phyloP scores from a whole-genome alignment of 1,140 invertebrate genomes.

The Drosophila kikkawai region DNA sequence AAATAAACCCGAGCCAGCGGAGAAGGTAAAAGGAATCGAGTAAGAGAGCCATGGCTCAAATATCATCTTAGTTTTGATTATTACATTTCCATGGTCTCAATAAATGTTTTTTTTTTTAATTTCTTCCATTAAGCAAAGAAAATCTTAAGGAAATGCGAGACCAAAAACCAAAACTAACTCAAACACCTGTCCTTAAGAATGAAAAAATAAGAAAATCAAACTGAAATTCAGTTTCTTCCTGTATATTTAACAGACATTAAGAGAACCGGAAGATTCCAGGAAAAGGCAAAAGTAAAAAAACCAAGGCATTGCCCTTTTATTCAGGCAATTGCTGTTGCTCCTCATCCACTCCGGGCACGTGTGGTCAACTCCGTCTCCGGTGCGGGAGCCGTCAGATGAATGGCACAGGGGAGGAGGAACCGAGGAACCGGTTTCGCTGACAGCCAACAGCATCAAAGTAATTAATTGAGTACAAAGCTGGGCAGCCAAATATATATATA shows the following conservation, averaged over 20 bases:
- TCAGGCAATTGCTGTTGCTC: conserved; percentile 5
- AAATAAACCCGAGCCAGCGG: not conserved
- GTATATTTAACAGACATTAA: conserved; percentile 9
- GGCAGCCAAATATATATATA: conserved; percentile 15
- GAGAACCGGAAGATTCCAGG: not conserved
- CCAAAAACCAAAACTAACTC: not conserved
- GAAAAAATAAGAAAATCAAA: not conserved
- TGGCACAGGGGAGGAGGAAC: conserved; percentile 1
- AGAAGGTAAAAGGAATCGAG: not conserved
- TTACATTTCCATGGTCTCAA: not conserved
- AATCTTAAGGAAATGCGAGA: not conserved
- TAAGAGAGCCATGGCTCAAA: not conserved
- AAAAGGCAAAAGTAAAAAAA: not conserved
- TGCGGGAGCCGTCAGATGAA: conserved; percentile 27
- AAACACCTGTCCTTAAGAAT: not conserved
- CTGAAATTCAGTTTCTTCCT: not conserved
- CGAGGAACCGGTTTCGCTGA: conserved; percentile 32
- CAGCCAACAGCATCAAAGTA: conserved; percentile 27
- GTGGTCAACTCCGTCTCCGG: conserved; percentile 13
- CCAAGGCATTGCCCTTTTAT: conserved; percentile 32
- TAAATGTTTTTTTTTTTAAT: too few relatives aligned
- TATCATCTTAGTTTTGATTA: not conserved
- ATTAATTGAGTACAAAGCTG: conserved; percentile 38
- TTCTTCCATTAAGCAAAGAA: not conserved
- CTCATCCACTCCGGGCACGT: conserved; percentile 16